phyloP scores from a whole-genome alignment of 2,797 vertebrate species.

The Galaxias olidus region DNA sequence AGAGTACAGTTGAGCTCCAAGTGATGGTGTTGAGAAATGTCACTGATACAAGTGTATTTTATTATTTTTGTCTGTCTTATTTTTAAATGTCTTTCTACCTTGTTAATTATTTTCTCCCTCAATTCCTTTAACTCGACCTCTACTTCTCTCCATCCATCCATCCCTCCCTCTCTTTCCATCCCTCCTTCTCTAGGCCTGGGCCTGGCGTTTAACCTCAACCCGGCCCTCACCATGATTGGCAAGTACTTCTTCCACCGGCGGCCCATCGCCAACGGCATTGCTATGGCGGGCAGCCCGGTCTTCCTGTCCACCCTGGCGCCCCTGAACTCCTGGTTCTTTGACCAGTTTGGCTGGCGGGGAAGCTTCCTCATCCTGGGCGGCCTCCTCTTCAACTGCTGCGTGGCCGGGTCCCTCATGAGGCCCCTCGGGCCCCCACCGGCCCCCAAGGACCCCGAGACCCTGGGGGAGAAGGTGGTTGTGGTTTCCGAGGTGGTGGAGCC shows the following conservation, averaged over 20 bases:
- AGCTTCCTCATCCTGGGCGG: slow-evolving; percentile 96
- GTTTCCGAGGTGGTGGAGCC: slow-evolving; percentile 21
- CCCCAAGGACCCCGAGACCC: slow-evolving; percentile 44
- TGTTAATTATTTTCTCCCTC: neutral
- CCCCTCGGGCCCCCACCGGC: slow-evolving; percentile 82
- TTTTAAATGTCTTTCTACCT: neutral
- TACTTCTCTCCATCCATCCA: neutral
- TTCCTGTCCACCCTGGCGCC: slow-evolving; percentile 93
- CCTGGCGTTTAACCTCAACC: slow-evolving; percentile 94
- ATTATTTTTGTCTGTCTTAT: too few species aligned
- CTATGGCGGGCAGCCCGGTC: slow-evolving; percentile 96
- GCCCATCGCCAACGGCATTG: slow-evolving; percentile 92
- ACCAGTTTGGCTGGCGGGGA: slow-evolving; percentile 91
- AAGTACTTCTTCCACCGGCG: slow-evolving; percentile 94
- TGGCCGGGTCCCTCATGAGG: slow-evolving; percentile 93
- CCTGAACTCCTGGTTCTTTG: slow-evolving; percentile 88
- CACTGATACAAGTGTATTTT: too few species aligned
- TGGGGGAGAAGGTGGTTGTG: neutral
- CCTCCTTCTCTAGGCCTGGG: slow-evolving; percentile 81
- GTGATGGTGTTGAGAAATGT: too few species aligned
- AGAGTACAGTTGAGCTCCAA: too few species aligned
- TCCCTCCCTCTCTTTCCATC: neutral
- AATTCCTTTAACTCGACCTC: neutral
- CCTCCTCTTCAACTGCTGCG: slow-evolving; percentile 92
- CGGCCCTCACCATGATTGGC: slow-evolving; percentile 96